phyloP scores from a whole-genome alignment of 2,113 vertebrate genomes.

The Gavialis gangeticus region DNA sequence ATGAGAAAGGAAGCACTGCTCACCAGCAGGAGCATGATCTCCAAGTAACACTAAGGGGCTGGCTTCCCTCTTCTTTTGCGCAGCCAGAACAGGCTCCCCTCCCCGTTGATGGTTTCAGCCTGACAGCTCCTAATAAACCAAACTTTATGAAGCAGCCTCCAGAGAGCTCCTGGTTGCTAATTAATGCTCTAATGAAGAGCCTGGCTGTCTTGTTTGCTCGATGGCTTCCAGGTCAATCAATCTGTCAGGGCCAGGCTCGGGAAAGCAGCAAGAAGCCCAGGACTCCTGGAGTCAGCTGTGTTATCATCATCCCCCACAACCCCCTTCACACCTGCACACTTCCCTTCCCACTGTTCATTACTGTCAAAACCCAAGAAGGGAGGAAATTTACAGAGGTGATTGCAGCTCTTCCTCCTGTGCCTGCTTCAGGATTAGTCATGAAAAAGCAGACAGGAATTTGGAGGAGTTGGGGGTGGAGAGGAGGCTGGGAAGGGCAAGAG shows the following conservation, averaged over 20 bases:
- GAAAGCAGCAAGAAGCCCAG: conserved; percentile 12
- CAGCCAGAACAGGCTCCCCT: not conserved
- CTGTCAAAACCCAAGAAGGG: conserved; percentile 19
- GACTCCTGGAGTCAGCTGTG: not conserved
- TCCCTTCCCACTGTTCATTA: conserved; percentile 45
- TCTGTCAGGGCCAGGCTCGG: not conserved
- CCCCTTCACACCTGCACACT: not conserved
- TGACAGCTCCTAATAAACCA: conserved; percentile 44
- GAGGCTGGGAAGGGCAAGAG: not conserved
- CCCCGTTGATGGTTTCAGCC: not conserved
- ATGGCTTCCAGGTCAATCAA: conserved; percentile 42
- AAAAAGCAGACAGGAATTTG: not conserved
- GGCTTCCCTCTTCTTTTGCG: not conserved
- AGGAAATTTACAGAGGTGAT: not conserved
- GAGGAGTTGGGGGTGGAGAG: accelerated
- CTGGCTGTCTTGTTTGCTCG: conserved; percentile 24
- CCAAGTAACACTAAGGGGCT: not conserved
- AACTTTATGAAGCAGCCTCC: not conserved
- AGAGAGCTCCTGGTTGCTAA: conserved; percentile 36
- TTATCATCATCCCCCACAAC: not conserved
- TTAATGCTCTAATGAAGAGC: conserved; percentile 62
- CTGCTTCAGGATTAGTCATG: not conserved
- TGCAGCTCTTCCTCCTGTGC: not conserved
- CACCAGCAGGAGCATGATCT: not conserved
- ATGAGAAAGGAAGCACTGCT: not conserved